A percentile compares a stretch with the other conserved stretches of the same genome.
Evolutionary conservation across 2,888 invertebrate genomes (phyloP).

Genomic region (Aelia acuminata): DNA sequence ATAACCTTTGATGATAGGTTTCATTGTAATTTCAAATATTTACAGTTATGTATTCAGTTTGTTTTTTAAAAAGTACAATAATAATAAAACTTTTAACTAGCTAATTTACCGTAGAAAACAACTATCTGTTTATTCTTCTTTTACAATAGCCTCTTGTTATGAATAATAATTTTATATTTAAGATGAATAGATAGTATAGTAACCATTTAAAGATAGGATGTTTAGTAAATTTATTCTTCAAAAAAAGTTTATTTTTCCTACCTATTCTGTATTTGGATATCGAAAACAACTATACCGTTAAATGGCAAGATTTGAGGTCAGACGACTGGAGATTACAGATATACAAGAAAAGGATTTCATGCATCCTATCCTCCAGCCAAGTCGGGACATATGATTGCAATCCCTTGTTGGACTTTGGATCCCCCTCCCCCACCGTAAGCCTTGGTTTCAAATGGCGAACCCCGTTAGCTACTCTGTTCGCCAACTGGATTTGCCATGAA

Average conservation of each 20-base stretch:
- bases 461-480: conserved; percentile 24
- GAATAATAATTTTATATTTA: background rate
- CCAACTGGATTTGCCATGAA: conserved; percentile 39
- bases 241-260: background rate
- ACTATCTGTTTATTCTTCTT: background rate
- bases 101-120: no score
- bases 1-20: no score
- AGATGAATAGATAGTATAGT: background rate
- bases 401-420: background rate
- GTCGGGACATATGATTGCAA: background rate
- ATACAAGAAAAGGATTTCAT: conserved; percentile 20
- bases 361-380: background rate
- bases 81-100: no score
- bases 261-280: no score
- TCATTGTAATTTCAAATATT: no score
- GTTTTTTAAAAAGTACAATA: no score
- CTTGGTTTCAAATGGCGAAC: background rate
- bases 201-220: background rate
- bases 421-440: background rate
- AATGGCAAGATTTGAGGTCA: background rate
- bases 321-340: background rate
- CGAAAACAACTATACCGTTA: background rate
- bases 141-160: background rate
- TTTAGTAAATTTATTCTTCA: background rate
- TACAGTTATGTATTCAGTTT: no score